A percentile compares a stretch with the other conserved stretches of the same genome.
Evolutionary conservation across 2,888 invertebrate species (phyloP).

Genomic region (Acleris laterana): DNA sequence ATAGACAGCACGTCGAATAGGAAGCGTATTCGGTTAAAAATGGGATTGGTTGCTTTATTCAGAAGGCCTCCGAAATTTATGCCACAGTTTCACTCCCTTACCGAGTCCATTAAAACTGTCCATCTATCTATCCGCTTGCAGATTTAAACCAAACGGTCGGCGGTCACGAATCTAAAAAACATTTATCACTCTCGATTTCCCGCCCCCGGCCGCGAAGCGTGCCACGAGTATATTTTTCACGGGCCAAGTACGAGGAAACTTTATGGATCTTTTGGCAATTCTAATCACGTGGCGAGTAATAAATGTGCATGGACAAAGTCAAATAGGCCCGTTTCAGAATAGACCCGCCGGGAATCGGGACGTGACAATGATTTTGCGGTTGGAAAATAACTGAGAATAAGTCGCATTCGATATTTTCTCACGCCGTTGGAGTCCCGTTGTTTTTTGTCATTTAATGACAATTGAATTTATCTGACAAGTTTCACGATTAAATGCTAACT

Average conservation of each 20-base stretch:
- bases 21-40: constrained; percentile 59
- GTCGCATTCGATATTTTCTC: neutral
- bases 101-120: constrained; percentile 74
- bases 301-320: constrained; percentile 39
- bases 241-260: constrained; percentile 46
- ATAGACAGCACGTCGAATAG: constrained; percentile 56
- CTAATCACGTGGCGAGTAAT: constrained; percentile 42
- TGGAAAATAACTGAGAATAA: constrained; percentile 14
- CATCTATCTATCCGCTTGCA: constrained; percentile 71
- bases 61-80: constrained; percentile 67
- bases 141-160: constrained; percentile 71
- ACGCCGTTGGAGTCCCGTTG: too few relatives aligned
- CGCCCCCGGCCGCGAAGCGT: constrained; percentile 53
- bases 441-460: too few relatives aligned
- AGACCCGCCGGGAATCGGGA: constrained; percentile 31
- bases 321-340: constrained; percentile 36
- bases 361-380: constrained; percentile 33
- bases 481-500: too few relatives aligned
- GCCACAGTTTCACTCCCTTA: constrained; percentile 68
- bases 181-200: constrained; percentile 73
- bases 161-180: constrained; percentile 71
- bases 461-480: too few relatives aligned
- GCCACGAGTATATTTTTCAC: constrained; percentile 60
- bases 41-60: constrained; percentile 50
- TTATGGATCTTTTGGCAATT: constrained; percentile 45